Base-by-base conservation (phyloP, 2,113 vertebrate species). In the Machaerirhynchus nigripectus region DNA sequence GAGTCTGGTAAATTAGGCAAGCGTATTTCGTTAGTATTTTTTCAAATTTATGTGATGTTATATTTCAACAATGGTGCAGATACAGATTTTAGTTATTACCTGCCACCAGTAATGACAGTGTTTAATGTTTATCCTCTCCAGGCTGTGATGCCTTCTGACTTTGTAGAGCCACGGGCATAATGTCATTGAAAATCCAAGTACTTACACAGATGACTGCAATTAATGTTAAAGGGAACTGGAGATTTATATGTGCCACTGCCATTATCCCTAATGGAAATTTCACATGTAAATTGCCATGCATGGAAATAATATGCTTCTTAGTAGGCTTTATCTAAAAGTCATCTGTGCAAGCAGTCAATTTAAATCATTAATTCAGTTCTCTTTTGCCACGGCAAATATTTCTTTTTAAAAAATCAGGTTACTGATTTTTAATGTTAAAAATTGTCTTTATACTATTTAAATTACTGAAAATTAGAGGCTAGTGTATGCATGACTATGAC, bases 211-310 rank as follows among this genome's bases (percentile, higher is more conserved):
- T 91, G 65, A 94, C 87, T 94, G 84, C 87, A 96, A 96, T 95
- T 96, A 96, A 93, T 73, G 87, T 90, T 97, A 84, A 94, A 96
- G 91, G 52, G 94, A 95, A 82, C 28, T 87, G 81, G 80, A 93
- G 91, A 96, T 93, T 92, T 96, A 82, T 95, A 89, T 0, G 18
- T 94, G 84, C 84, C 69, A 69, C 74, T 79, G 70, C 70, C 70
- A 96, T 94, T 96, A 96, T 35, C 89, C 39, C 89, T 96, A 96
- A 97, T 96, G 94, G 94, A 96, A 95, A 96, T 96, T 96, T 96
- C 89, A 85, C 78, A 91, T 96, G 96, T 89, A 97, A 96, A 97
- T 96, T 96, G 91, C 89, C 84, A 91, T 93, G 87, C 78, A 76
- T 95, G 78, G 74, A 94, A 95, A 96, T 96, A 96, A 96, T 94